Percentiles rank a stretch among this genome's conserved stretches.
These are phyloP conservation scores for Pelagia noctiluca DNA, from an alignment of 30 jellyfish, hydroid and myxozoan species.

Conservation along the genomic window DNA sequence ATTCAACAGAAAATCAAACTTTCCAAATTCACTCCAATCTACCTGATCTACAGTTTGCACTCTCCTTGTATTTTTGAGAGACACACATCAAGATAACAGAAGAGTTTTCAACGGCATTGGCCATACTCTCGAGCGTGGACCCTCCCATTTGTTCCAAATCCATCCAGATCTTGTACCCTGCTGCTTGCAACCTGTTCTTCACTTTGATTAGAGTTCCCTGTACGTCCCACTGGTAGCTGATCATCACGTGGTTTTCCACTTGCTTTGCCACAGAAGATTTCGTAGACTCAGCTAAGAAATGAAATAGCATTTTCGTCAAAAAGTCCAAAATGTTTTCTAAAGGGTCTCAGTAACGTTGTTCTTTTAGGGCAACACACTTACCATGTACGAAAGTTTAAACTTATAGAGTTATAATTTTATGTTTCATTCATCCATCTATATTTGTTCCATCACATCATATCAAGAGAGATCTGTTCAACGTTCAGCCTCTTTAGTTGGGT, in stretches of 20 bases:
- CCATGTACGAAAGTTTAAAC: no score
- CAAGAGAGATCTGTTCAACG: no score
- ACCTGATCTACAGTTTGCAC: conserved; percentile 87
- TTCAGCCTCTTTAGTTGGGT: no score
- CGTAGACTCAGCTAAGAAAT: not conserved
- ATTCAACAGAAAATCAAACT: no score
- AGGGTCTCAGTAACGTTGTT: no score
- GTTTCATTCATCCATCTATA: no score
- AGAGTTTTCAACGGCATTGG: conserved; percentile 80
- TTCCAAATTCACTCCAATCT: no score
- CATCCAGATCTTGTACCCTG: conserved; percentile 84
- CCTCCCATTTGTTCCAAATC: conserved; percentile 77
- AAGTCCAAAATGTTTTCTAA: no score
- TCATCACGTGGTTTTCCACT: conserved; percentile 62
- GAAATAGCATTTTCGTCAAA: no score
- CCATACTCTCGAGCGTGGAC: conserved; percentile 80
- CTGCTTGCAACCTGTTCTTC: conserved; percentile 50
- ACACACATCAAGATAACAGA: conserved; percentile 49
- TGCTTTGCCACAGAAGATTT: not conserved
- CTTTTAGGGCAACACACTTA: no score
- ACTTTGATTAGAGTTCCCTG: conserved; percentile 45
- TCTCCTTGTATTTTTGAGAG: conserved; percentile 70
- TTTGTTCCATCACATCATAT: no score
- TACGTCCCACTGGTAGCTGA: conserved; percentile 75
- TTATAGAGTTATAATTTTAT: no score